phyloP scores from a whole-genome alignment of 2,888 invertebrate genomes.

The Apamea anceps region DNA sequence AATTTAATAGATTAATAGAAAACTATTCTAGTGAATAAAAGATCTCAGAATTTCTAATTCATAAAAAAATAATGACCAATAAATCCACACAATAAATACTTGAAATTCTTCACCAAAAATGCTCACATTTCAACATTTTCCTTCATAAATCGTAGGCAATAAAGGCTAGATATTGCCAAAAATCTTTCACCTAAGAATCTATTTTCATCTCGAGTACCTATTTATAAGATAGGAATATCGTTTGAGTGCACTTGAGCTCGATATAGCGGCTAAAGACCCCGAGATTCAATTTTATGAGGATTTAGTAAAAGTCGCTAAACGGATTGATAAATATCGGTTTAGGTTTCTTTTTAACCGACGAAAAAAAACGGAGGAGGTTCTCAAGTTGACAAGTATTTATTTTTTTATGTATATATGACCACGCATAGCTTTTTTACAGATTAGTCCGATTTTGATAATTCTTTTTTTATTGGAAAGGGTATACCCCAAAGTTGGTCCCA shows the following conservation, averaged over 20 bases:
- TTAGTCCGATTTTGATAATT: too few relatives aligned
- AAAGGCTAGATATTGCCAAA: constrained; percentile 42
- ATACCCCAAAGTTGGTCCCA: too few relatives aligned
- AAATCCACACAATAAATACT: constrained; percentile 4
- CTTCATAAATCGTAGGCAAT: constrained; percentile 22
- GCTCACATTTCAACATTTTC: neutral
- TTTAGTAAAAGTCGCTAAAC: constrained; percentile 8
- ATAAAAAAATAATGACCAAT: neutral
- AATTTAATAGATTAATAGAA: neutral
- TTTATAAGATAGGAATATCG: constrained; percentile 38
- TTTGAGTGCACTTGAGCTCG: constrained; percentile 51
- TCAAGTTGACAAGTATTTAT: too few relatives aligned
- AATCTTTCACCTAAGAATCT: constrained; percentile 25
- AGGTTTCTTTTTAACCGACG: neutral
- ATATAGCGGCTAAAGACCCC: constrained; percentile 22
- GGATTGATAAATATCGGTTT: constrained; percentile 32
- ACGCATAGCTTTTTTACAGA: too few relatives aligned
- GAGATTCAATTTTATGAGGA: constrained; percentile 53
- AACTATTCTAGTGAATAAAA: neutral
- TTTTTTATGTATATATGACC: too few relatives aligned
- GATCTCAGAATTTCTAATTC: neutral
- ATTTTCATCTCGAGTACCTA: constrained; percentile 40
- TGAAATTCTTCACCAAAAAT: neutral
- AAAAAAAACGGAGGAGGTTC: too few relatives aligned
- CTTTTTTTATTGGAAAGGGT: too few relatives aligned